phyloP scores from a whole-genome alignment of 2,888 invertebrate species.

The Athripsodes cinereus region DNA sequence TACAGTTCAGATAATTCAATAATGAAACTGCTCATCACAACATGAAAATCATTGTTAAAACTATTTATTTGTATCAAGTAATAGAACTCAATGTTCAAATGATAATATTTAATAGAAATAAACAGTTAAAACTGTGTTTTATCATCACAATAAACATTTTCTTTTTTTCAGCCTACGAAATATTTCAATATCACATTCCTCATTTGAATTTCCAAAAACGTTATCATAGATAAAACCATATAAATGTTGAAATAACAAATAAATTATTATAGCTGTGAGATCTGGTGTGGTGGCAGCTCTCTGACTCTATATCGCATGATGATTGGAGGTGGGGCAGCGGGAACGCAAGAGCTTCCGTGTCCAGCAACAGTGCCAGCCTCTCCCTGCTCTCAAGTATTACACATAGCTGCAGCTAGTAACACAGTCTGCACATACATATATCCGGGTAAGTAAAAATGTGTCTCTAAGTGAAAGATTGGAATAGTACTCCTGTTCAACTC shows the following conservation, averaged over 20 bases:
- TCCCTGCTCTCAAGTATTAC: constrained; percentile 61
- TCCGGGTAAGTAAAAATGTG: constrained; percentile 51
- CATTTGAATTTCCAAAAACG: not conserved
- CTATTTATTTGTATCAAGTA: too few species aligned
- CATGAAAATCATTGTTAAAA: too few species aligned
- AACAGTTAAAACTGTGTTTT: not conserved
- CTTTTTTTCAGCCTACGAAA: not conserved
- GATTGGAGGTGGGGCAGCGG: constrained; percentile 19
- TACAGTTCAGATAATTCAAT: too few species aligned
- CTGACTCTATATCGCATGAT: constrained; percentile 24
- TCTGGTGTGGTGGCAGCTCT: constrained; percentile 82
- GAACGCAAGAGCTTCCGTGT: constrained; percentile 22
- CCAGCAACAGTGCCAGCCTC: constrained; percentile 17
- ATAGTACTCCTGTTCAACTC: too few species aligned
- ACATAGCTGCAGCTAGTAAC: constrained; percentile 58
- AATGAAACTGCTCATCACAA: too few species aligned
- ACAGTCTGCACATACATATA: constrained; percentile 76
- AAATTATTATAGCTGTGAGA: constrained; percentile 51
- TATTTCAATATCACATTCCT: not conserved
- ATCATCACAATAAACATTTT: not conserved
- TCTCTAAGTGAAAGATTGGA: not conserved
- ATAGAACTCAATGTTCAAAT: too few species aligned
- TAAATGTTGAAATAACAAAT: not conserved
- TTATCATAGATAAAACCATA: too few species aligned
- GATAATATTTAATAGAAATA: too few species aligned